Percentiles rank a stretch among this genome's conserved stretches.
Evolutionary conservation across 2,113 vertebrate genomes (phyloP).

Genomic region (Meriones unguiculatus): DNA sequence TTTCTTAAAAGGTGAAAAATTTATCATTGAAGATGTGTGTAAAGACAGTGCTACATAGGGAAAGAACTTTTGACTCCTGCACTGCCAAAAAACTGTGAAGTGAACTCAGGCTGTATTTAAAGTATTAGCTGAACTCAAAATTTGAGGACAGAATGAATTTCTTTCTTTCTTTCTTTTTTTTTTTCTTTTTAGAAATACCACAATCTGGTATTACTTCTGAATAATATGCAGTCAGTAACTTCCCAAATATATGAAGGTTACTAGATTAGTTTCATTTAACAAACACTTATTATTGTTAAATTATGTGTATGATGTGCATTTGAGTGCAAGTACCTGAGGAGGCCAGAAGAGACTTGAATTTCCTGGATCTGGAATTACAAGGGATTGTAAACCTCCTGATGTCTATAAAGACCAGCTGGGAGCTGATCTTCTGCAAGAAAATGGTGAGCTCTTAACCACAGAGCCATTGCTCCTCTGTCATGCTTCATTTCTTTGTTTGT

Average conservation of each 20-base stretch:
- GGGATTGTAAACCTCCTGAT: neutral
- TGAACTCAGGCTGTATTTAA: neutral
- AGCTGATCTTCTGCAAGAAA: neutral
- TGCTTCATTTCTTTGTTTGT: too few species aligned
- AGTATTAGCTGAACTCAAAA: neutral
- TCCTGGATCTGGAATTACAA: neutral
- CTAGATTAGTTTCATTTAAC: neutral
- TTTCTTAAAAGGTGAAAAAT: neutral
- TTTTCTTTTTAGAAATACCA: constrained; percentile 3
- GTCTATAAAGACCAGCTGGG: neutral
- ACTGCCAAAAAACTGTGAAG: neutral
- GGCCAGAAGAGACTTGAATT: neutral
- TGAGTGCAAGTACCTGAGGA: neutral
- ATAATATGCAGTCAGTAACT: neutral
- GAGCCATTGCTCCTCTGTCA: too few species aligned
- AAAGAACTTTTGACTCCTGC: neutral
- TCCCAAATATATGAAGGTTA: neutral
- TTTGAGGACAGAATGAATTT: neutral
- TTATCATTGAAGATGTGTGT: constrained; percentile 19
- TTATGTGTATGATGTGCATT: neutral
- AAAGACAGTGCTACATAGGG: neutral
- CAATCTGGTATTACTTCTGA: constrained; percentile 13
- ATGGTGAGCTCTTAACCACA: neutral
- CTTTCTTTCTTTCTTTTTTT: neutral
- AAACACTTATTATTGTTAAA: neutral